Conservation (phyloP, 2,888 invertebrate genomes). For the Stictocephala bisonia region DNA sequence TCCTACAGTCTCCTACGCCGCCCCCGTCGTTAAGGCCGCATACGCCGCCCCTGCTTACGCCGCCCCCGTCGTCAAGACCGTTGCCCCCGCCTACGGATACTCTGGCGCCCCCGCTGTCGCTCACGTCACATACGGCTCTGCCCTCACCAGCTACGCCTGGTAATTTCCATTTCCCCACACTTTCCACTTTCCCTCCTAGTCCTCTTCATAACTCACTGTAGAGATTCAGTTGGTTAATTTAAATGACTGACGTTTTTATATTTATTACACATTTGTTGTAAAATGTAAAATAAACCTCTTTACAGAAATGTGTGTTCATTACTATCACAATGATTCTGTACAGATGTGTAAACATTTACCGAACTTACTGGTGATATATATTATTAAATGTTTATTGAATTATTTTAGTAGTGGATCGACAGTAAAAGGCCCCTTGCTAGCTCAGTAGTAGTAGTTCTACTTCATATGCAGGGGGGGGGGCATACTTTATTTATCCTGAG, state of each 20-base stretch:
- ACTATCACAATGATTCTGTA: too few species aligned
- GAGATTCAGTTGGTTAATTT: constrained; percentile 24
- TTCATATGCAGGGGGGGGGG: too few species aligned
- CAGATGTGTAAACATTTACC: too few species aligned
- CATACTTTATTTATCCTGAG: too few species aligned
- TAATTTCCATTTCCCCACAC: too few species aligned
- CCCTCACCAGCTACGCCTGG: constrained; percentile 39
- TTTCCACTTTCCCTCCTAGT: neutral
- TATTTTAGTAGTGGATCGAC: too few species aligned
- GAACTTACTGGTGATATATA: too few species aligned
- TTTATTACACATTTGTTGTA: constrained; percentile 45
- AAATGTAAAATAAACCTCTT: constrained; percentile 37
- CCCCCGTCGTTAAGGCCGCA: constrained; percentile 38
- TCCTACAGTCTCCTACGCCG: constrained; percentile 47
- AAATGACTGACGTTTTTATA: constrained; percentile 41
- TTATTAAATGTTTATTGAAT: too few species aligned
- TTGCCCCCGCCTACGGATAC: constrained; percentile 41
- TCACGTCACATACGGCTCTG: constrained; percentile 45
- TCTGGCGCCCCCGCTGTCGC: constrained; percentile 39
- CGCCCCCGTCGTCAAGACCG: too few species aligned
- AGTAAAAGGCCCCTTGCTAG: too few species aligned
- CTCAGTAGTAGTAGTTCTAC: too few species aligned
- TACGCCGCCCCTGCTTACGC: constrained; percentile 14
- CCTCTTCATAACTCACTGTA: constrained; percentile 17
- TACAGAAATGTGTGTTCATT: too few species aligned